These are phyloP conservation scores for Zaprionus lachaisei DNA, from an alignment of 1,140 invertebrate species.

Conservation along the genomic window DNA sequence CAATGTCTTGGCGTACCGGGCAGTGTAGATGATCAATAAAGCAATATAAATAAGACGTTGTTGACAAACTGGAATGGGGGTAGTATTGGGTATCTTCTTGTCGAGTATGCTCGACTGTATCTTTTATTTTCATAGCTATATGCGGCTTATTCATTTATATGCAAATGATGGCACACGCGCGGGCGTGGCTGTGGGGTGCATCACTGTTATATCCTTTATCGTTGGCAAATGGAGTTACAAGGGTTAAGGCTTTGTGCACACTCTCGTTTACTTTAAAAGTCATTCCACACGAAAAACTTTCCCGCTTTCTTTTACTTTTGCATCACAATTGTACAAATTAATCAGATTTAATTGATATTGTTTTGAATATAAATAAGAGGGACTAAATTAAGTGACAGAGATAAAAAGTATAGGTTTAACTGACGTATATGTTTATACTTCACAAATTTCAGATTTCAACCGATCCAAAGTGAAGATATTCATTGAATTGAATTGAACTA, in stretches of 20 bases:
- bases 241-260: conserved; percentile 1
- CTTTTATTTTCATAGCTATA: conserved; percentile 1
- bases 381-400: background rate
- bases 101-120: background rate
- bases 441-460: no score
- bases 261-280: background rate
- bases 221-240: background rate
- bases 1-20: background rate
- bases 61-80: background rate
- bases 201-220: conserved; percentile 1
- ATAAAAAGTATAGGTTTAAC: no score
- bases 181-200: background rate
- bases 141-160: conserved; percentile 8
- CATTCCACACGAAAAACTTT: background rate
- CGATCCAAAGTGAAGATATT: no score
- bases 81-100: background rate
- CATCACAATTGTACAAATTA: background rate
- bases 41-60: background rate
- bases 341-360: background rate
- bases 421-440: no score
- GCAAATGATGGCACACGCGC: conserved; percentile 5
- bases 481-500: no score
- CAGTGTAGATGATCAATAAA: background rate
- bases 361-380: background rate
- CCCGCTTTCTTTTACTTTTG: background rate